Evolutionary conservation across 2,888 invertebrate genomes (phyloP), one percentile per base, ranked within the genome.

Genomic region (Acleris cristana): DNA sequence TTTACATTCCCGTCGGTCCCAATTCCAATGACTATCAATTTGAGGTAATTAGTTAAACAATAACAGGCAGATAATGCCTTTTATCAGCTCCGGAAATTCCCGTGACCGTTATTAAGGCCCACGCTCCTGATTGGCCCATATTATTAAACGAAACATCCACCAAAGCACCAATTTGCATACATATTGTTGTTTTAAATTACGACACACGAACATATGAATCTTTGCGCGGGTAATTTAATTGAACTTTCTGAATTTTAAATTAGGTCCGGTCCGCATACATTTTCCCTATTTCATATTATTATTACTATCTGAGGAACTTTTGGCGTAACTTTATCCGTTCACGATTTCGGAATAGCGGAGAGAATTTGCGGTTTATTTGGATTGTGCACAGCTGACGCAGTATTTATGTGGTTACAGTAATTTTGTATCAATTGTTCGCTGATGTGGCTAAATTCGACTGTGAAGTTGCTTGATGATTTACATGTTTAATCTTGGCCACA

Each of bases 81-180:
- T n/a, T n/a, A n/a, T n/a, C n/a, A n/a, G n/a, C n/a, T n/a, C n/a
- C n/a, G n/a, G n/a, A n/a, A n/a, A n/a, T n/a, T n/a, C n/a, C n/a
- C n/a, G n/a, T n/a, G n/a, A n/a, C n/a, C n/a, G n/a, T n/a, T n/a
- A n/a, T n/a, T n/a, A n/a, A n/a, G n/a, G n/a, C n/a, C n/a, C n/a
- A n/a, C n/a, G n/a, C n/a, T n/a, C n/a, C n/a, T n/a, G n/a, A n/a
- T n/a, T n/a, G n/a, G n/a, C 75, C 34, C 34, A 51, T 48, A 16
- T 34, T 59, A 77, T 77, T 77, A 76, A 78, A 78, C 70, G 73
- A 74, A 70, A 79, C 79, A 79, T 79, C 76, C 72, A 79, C 69
- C 71, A 75, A 74, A 77, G 70, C 70, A 73, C 71, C 74, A 72
- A 78, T 82, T 80, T 81, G 75, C 80, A 80, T 83, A 73, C 68